Base-by-base conservation (phyloP, 2,113 vertebrate species). In the Ondatra zibethicus region DNA sequence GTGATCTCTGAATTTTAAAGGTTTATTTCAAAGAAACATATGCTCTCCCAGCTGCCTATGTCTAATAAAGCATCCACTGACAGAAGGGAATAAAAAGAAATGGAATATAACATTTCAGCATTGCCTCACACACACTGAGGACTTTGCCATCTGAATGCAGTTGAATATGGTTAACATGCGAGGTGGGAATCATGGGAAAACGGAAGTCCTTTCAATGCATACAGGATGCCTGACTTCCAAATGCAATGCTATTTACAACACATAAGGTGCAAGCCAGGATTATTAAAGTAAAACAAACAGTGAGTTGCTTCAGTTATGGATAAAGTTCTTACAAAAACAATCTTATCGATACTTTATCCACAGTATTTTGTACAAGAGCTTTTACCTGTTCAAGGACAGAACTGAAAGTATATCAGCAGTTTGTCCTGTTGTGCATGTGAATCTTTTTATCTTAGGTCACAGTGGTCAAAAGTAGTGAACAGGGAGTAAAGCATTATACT, bases 1-100 rank as follows among this genome's bases (percentile, higher is more conserved):
- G 33, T 96, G 77, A 19, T 97, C 82, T 96, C 92, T 96, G 96
- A 96, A 93, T 94, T 96, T 96, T 91, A 97, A 97, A 97, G 95
- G 93, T 97, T 98, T 93, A 93, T 91, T 97, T 97, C 96, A 88
- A 97, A 96, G 96, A 97, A 97, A 84, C 97, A 98, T 97, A 97
- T 97, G 96, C 86, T 96, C 16, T 91, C 86, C 96, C 97, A 98
- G 97, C 92, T 97, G 97, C 97, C 96, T 97, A 45, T 78, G 93
- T 97, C 89, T 92, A 96, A 97, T 96, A 98, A 97, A 96, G 77
- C 77, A 97, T 65, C 68, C 16, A 96, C 91, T 96, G 91, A 96
- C 96, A 97, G 91, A 97, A 95, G 97, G 96, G 58, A 19, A 89
- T 86, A 81, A 96, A 72, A 81, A 95, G 50, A 29, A 95, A 95